Evolutionary conservation across 2,888 invertebrate genomes (phyloP).

Genomic region (Aspidiotus rigidus): DNA sequence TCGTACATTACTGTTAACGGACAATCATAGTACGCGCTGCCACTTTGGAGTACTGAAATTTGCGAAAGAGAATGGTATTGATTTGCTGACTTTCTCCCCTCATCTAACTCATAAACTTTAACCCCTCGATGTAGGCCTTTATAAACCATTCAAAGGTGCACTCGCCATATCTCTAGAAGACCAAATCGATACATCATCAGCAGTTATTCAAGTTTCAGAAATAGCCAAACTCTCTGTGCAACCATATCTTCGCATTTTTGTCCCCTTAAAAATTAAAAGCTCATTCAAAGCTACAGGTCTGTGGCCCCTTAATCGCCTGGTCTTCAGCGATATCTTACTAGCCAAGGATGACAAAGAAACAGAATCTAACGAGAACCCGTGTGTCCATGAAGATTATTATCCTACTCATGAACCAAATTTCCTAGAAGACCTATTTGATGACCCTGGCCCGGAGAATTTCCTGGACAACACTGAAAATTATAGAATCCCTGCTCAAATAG

Average conservation of each 20-base stretch:
- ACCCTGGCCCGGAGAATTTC: too few relatives aligned
- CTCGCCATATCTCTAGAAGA: neutral
- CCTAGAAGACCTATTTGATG: too few relatives aligned
- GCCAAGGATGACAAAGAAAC: neutral
- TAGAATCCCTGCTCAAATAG: too few relatives aligned
- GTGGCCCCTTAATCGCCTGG: neutral
- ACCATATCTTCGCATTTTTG: neutral
- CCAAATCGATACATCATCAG: neutral
- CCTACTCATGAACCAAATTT: too few relatives aligned
- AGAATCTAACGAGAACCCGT: too few relatives aligned
- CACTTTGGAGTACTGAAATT: neutral
- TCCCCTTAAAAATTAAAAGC: neutral
- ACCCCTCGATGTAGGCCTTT: neutral
- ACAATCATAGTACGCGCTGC: neutral
- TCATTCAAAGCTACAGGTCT: neutral
- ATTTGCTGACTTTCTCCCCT: neutral
- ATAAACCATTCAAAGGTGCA: neutral
- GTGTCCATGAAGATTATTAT: too few relatives aligned
- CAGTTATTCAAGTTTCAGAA: neutral
- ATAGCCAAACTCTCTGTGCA: neutral
- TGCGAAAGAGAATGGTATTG: neutral
- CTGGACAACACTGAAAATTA: too few relatives aligned
- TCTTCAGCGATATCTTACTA: neutral
- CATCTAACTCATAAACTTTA: neutral
- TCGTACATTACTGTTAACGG: neutral